These are phyloP conservation scores for Corythornis madagascariensis DNA, from an alignment of 2,113 vertebrate genomes.

Conservation along the genomic window DNA sequence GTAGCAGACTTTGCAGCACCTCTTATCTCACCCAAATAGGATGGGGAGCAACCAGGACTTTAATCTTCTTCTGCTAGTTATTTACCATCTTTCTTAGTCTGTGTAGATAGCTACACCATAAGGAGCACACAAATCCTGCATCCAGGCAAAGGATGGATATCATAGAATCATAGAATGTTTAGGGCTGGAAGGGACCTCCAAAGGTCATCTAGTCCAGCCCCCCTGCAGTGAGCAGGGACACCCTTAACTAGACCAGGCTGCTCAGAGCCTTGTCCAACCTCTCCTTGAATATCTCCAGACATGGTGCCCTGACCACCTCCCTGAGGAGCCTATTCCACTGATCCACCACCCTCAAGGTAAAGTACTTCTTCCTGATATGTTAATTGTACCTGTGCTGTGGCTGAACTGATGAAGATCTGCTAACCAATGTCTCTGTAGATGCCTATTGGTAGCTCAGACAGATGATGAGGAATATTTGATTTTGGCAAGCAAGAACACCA, in stretches of 20 bases:
- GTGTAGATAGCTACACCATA: background rate
- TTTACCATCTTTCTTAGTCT: background rate
- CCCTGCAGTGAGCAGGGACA: too few relatives aligned
- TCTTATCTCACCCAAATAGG: background rate
- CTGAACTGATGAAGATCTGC: background rate
- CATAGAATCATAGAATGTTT: too few relatives aligned
- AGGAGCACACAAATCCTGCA: background rate
- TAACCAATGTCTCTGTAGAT: background rate
- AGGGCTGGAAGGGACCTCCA: too few relatives aligned
- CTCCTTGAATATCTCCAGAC: too few relatives aligned
- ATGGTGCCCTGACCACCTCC: too few relatives aligned
- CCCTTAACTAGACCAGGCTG: too few relatives aligned
- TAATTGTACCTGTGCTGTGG: background rate
- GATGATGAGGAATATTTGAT: background rate
- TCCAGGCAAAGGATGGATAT: background rate
- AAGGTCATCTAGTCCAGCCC: too few relatives aligned
- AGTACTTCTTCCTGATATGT: background rate
- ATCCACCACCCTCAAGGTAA: too few relatives aligned
- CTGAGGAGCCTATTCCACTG: too few relatives aligned
- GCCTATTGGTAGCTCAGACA: background rate
- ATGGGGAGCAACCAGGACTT: background rate
- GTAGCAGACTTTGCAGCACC: background rate
- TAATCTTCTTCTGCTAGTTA: slow-evolving; percentile 22
- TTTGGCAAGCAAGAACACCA: background rate
- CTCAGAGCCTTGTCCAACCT: too few relatives aligned